phyloP scores from a whole-genome alignment of 2,797 vertebrate species.

The Lerista edwardsae region DNA sequence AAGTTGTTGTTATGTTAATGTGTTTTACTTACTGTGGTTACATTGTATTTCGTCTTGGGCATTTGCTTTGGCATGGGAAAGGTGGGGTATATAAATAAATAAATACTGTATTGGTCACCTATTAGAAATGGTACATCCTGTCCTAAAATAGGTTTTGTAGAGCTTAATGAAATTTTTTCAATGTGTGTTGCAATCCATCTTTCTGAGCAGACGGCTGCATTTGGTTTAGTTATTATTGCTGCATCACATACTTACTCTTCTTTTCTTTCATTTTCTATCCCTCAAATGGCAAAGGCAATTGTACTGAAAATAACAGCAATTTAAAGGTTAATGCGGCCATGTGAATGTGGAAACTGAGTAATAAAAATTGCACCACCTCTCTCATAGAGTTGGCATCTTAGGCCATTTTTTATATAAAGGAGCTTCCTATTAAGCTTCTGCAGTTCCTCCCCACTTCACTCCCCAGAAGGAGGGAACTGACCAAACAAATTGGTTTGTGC shows the following conservation, averaged over 20 bases:
- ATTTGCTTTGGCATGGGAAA: too few relatives aligned
- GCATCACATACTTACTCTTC: neutral
- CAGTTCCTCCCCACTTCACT: neutral
- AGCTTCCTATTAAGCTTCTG: neutral
- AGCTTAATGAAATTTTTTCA: conserved; percentile 26
- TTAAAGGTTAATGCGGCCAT: neutral
- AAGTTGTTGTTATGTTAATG: too few relatives aligned
- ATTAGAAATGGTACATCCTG: too few relatives aligned
- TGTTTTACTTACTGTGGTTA: too few relatives aligned
- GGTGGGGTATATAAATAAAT: too few relatives aligned
- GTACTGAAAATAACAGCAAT: neutral
- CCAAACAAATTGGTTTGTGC: neutral
- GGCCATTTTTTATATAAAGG: neutral
- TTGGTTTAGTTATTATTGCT: conserved; percentile 25
- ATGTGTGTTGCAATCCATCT: conserved; percentile 17
- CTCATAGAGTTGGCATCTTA: neutral
- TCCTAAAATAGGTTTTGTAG: neutral
- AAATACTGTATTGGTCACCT: too few relatives aligned
- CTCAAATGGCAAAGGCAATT: neutral
- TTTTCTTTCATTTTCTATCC: conserved; percentile 25
- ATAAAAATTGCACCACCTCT: neutral
- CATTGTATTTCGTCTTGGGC: too few relatives aligned
- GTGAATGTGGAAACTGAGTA: neutral
- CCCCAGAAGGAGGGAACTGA: neutral
- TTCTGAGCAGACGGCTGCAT: neutral